Base-by-base conservation (phyloP, 2,797 vertebrate genomes). In the Xenopus petersii region DNA sequence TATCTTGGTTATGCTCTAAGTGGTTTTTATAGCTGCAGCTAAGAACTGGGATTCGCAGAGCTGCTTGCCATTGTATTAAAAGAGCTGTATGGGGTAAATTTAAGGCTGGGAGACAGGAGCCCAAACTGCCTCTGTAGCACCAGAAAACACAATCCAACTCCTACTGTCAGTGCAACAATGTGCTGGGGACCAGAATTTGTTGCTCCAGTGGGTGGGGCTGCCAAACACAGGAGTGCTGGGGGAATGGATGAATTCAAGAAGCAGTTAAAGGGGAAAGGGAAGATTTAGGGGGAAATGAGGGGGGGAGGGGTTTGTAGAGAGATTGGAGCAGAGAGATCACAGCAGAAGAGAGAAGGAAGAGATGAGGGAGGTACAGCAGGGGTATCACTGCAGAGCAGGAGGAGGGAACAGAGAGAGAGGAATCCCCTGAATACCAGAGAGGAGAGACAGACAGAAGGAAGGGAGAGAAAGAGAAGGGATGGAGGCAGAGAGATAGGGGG, bases 301-400 rank as follows among this genome's bases (percentile, higher is more conserved):
- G 47, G 12, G 5, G 6, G 15, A 11, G 51, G 15, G 51, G 51
- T 1, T 13, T 55, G 5, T 55, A 16, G 12, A 13, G 5, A 13
- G 60, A 16, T 21, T 17, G 16, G 26, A 64, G 48, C 12, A 7
- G 12, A n/a, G 30, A 55, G 24, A 33, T 33, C 26, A 46, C 16
- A 30, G 26, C 26, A 30, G 26, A 30, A 30, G 26, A 30, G 26
- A 30, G 26, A 30, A 30, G 26, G 4, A 4, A 30, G 26, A 30
- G 26, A 30, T 26, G 75, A 76, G 75, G 65, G 65, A 66, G 55
- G 42, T 55, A 62, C 12, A 59, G 24, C 26, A 30, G 26, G 26
- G 26, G 70, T 67, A 85, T 76, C 74, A 67, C 80, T 84, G 75
- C 12, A 77, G 64, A 77, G 70, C 10, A 73, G 26, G 26, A 30